Conservation (phyloP, 2,888 invertebrate species). For the Parapristionchus giblindavisi region DNA sequence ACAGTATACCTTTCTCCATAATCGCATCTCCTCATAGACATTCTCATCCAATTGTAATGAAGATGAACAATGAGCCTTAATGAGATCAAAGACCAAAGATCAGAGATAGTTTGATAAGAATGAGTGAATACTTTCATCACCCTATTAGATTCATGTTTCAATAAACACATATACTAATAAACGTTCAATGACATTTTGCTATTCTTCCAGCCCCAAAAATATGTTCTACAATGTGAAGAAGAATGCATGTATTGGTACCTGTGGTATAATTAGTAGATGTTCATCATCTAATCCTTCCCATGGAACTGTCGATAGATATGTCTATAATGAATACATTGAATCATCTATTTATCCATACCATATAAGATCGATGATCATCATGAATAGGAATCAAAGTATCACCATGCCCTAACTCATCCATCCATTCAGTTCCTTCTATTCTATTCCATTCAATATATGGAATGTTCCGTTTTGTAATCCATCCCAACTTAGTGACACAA, state of each 20-base stretch:
- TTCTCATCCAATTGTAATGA: constrained; percentile 92
- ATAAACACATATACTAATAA: too few species aligned
- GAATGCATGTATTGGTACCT: neutral
- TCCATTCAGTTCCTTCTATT: too few species aligned
- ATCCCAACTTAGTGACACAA: too few species aligned
- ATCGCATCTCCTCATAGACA: constrained; percentile 87
- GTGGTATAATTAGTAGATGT: constrained; percentile 85
- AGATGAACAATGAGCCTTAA: constrained; percentile 78
- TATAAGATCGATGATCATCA: too few species aligned
- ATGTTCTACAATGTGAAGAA: neutral
- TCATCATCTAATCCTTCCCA: constrained; percentile 83
- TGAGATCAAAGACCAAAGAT: neutral
- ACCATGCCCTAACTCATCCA: too few species aligned
- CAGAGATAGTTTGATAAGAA: neutral
- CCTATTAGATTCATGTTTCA: neutral
- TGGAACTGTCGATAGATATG: constrained; percentile 84
- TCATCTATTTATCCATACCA: too few species aligned
- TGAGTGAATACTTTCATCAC: neutral
- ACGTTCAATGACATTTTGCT: neutral
- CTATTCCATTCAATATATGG: too few species aligned
- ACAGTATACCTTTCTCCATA: constrained; percentile 76
- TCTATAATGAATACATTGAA: too few species aligned
- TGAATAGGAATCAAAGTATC: too few species aligned
- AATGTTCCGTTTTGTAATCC: too few species aligned
- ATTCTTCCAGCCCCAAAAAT: neutral